Percentiles rank a stretch among this genome's conserved stretches.
phyloP scores from a whole-genome alignment of 2,888 invertebrate genomes.

The Phyto melanocephala region DNA sequence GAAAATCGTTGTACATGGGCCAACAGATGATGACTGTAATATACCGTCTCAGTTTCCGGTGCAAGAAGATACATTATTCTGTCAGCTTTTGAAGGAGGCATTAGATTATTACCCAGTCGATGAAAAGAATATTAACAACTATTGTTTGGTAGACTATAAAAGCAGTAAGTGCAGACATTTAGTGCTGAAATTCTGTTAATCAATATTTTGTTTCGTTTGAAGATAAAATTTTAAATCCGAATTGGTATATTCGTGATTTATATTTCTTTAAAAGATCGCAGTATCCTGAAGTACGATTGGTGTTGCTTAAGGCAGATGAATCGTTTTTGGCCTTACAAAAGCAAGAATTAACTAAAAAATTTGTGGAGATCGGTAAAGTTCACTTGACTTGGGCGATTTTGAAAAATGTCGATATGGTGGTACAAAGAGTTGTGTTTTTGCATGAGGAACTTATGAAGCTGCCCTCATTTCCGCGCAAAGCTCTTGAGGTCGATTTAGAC shows the following conservation, averaged over 20 bases:
- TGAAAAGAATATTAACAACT: conserved; percentile 91
- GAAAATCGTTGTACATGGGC: conserved; percentile 98
- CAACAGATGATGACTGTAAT: conserved; percentile 89
- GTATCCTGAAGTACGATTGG: conserved; percentile 96
- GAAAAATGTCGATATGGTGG: conserved; percentile 96
- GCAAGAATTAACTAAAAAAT: conserved; percentile 94
- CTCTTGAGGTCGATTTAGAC: conserved; percentile 96
- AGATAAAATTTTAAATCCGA: conserved; percentile 98
- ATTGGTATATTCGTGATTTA: conserved; percentile 95
- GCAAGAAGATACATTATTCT: conserved; percentile 98
- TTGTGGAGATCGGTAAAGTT: conserved; percentile 98
- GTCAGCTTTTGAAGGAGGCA: conserved; percentile 95
- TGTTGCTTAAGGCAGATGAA: conserved; percentile 94
- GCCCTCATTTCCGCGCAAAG: conserved; percentile 98
- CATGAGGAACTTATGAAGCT: conserved; percentile 99
- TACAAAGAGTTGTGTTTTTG: conserved; percentile 97
- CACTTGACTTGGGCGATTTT: conserved; percentile 93
- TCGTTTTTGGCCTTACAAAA: conserved; percentile 94
- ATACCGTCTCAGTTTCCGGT: conserved; percentile 99
- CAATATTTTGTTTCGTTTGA: conserved; percentile 37
- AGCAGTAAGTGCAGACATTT: conserved; percentile 86
- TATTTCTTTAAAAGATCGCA: conserved; percentile 98
- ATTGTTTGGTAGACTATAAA: conserved; percentile 98
- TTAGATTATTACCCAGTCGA: conserved; percentile 98
- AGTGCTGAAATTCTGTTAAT: not conserved